Evolutionary conservation across 2,113 vertebrate genomes (phyloP).

Genomic region (Sinocyclocheilus anophthalmus): DNA sequence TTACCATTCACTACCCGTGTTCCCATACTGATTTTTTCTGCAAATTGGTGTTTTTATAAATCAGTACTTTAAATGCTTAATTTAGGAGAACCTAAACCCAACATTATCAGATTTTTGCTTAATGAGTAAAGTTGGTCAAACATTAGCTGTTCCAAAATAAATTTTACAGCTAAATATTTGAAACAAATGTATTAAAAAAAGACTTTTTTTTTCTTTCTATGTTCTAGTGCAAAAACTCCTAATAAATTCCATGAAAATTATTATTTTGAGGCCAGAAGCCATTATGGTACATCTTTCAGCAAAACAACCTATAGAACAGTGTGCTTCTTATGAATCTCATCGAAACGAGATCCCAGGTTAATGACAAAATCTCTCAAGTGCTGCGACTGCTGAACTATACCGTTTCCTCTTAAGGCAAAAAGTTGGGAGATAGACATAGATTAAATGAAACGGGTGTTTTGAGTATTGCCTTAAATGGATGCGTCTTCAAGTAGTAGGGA

Average conservation of each 20-base stretch:
- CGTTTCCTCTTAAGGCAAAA: conserved; percentile 56
- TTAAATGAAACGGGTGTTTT: conserved; percentile 50
- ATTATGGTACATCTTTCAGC: conserved; percentile 35
- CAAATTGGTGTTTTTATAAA: neutral
- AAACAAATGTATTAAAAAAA: neutral
- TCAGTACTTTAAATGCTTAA: neutral
- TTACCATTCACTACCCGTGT: neutral
- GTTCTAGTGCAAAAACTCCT: conserved; percentile 36
- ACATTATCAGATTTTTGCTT: neutral
- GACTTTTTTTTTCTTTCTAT: neutral
- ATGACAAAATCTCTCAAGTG: conserved; percentile 50
- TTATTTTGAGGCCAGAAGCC: conserved; percentile 27
- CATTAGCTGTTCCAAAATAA: neutral
- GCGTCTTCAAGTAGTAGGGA: conserved; percentile 59
- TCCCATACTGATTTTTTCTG: neutral
- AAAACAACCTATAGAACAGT: conserved; percentile 40
- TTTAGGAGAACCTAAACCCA: neutral
- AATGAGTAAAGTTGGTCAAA: neutral
- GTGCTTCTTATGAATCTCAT: conserved; percentile 46
- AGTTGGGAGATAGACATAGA: conserved; percentile 46
- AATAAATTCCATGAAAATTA: neutral
- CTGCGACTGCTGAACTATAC: conserved; percentile 41
- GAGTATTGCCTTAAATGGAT: conserved; percentile 56
- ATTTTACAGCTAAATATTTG: neutral
- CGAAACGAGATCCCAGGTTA: conserved; percentile 25